Evolutionary conservation across 2,888 invertebrate genomes (phyloP).

Genomic region (Drosophila putrida): DNA sequence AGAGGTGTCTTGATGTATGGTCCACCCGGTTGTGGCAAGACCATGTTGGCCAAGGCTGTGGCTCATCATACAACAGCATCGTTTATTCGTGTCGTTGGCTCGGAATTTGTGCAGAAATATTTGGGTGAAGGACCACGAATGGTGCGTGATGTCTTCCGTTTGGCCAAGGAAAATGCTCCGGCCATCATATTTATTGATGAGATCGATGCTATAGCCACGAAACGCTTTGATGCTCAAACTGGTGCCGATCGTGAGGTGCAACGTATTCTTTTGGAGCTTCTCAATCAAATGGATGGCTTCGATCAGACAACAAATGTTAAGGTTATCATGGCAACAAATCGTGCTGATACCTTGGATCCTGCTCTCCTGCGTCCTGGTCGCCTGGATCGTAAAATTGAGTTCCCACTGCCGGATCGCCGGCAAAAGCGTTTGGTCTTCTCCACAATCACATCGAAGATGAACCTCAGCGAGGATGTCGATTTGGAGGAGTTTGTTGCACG

Average conservation of each 20-base stretch:
- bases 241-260: slow-evolving; percentile 99
- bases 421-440: slow-evolving; percentile 99
- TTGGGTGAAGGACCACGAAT: slow-evolving; percentile 99
- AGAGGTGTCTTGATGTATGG: slow-evolving; percentile 99
- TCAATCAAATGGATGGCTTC: slow-evolving; percentile 99
- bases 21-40: slow-evolving; percentile 99
- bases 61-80: slow-evolving; percentile 99
- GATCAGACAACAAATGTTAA: slow-evolving; percentile 99
- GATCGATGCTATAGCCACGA: slow-evolving; percentile 99
- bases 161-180: slow-evolving; percentile 99
- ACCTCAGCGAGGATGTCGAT: slow-evolving; percentile 99
- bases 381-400: slow-evolving; percentile 99
- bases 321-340: slow-evolving; percentile 98
- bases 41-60: slow-evolving; percentile 99
- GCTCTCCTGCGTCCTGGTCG: slow-evolving; percentile 90
- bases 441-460: slow-evolving; percentile 98
- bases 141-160: slow-evolving; percentile 99
- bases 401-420: slow-evolving; percentile 95
- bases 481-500: slow-evolving; percentile 99
- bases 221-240: slow-evolving; percentile 99
- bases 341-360: slow-evolving; percentile 99
- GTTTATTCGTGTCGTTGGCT: slow-evolving; percentile 99
- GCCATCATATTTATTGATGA: slow-evolving; percentile 99
- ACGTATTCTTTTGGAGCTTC: slow-evolving; percentile 96
- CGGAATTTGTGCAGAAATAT: slow-evolving; percentile 99